Conservation (phyloP, 2,888 invertebrate species). For the Sthenelais limicola region DNA sequence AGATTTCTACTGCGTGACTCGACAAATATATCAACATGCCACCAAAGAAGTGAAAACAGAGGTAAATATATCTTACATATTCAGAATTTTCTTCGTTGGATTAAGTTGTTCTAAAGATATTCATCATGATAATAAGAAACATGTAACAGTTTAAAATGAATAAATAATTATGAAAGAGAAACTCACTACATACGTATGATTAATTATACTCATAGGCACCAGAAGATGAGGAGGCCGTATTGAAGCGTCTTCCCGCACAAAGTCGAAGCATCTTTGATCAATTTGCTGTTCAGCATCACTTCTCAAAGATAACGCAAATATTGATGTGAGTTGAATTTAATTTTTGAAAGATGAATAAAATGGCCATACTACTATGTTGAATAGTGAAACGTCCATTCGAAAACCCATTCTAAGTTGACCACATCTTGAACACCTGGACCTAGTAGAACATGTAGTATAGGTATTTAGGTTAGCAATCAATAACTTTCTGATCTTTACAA, state of each 20-base stretch:
- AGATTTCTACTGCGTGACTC: slow-evolving; percentile 47
- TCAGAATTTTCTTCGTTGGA: not conserved
- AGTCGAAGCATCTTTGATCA: slow-evolving; percentile 59
- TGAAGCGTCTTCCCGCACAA: slow-evolving; percentile 51
- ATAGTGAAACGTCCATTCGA: too few relatives aligned
- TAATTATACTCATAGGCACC: not conserved
- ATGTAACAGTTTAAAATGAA: too few relatives aligned
- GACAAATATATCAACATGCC: slow-evolving; percentile 47
- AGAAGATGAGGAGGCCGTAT: slow-evolving; percentile 20
- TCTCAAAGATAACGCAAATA: slow-evolving; percentile 62
- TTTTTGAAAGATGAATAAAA: not conserved
- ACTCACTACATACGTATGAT: not conserved
- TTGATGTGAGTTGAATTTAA: slow-evolving; percentile 59
- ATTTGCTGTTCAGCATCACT: slow-evolving; percentile 61
- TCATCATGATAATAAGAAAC: too few relatives aligned
- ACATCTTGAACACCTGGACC: too few relatives aligned
- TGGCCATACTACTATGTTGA: not conserved
- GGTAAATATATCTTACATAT: not conserved
- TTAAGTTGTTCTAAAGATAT: too few relatives aligned
- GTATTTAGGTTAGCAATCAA: too few relatives aligned
- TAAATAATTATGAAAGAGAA: not conserved
- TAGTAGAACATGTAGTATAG: too few relatives aligned
- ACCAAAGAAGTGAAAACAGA: slow-evolving; percentile 43
- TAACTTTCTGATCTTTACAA: too few relatives aligned
- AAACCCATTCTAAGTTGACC: too few relatives aligned